phyloP scores from a whole-genome alignment of 1,140 invertebrate genomes.

The Drosophila ananassae region DNA sequence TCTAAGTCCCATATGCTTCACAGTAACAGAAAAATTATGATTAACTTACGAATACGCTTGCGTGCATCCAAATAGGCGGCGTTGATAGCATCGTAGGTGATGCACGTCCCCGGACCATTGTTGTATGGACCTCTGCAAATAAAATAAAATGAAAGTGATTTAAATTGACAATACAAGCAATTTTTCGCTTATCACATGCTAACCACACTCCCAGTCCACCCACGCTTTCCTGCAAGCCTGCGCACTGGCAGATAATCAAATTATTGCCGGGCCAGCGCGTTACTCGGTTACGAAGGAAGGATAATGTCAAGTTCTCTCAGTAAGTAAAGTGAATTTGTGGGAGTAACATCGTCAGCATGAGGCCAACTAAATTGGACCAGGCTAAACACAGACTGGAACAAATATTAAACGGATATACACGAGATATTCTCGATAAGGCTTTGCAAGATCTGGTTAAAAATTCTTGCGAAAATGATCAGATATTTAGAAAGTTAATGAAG shows the following conservation, averaged over 20 bases:
- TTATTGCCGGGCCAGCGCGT: slow-evolving; percentile 70
- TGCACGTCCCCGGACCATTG: slow-evolving; percentile 91
- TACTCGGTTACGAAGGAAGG: slow-evolving; percentile 4
- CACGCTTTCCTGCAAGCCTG: slow-evolving; percentile 30
- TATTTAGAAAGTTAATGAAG: slow-evolving; percentile 11
- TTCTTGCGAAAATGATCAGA: not conserved
- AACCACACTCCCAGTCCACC: slow-evolving; percentile 33
- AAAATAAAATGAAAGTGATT: slow-evolving; percentile 42
- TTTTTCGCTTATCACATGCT: slow-evolving; percentile 71
- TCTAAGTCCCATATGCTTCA: not conserved
- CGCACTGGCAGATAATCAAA: slow-evolving; percentile 70
- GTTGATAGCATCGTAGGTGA: slow-evolving; percentile 96
- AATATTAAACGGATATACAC: slow-evolving; percentile 41
- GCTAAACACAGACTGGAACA: slow-evolving; percentile 34
- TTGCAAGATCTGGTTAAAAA: slow-evolving; percentile 23
- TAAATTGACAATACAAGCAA: slow-evolving; percentile 58
- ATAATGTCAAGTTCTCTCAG: slow-evolving; percentile 31
- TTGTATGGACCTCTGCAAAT: slow-evolving; percentile 69
- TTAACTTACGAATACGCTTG: slow-evolving; percentile 91
- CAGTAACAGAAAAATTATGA: not conserved
- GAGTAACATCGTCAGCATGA: slow-evolving; percentile 49
- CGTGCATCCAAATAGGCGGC: slow-evolving; percentile 94
- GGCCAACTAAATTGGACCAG: slow-evolving; percentile 24
- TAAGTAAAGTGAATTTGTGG: slow-evolving; percentile 18
- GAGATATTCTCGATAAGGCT: slow-evolving; percentile 4